phyloP scores from a whole-genome alignment of 2,888 invertebrate genomes.

The Pilophorus perplexus region DNA sequence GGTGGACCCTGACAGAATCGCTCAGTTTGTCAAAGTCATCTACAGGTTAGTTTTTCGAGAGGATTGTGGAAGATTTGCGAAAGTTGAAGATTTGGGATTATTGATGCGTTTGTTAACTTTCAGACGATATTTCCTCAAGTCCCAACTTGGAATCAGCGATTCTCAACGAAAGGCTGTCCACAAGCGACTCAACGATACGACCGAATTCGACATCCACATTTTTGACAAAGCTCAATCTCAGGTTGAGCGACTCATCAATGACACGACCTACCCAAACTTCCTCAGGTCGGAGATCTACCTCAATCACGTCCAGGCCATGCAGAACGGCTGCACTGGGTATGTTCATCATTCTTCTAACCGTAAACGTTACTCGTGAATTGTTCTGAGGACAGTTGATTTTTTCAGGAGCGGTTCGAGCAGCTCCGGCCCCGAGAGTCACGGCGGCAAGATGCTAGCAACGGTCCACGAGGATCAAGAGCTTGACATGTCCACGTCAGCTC shows the following conservation, averaged over 20 bases:
- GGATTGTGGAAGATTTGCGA: too few species aligned
- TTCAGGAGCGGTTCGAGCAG: conserved; percentile 50
- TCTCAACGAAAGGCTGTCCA: conserved; percentile 58
- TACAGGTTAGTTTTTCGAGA: conserved; percentile 61
- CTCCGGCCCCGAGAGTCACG: conserved; percentile 51
- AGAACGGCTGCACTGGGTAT: conserved; percentile 47
- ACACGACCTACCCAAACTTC: conserved; percentile 88
- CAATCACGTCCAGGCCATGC: conserved; percentile 69
- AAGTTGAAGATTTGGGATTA: too few species aligned
- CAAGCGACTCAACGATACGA: conserved; percentile 59
- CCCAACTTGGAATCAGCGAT: conserved; percentile 62
- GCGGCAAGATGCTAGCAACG: conserved; percentile 63
- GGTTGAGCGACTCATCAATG: conserved; percentile 79
- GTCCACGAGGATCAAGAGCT: conserved; percentile 80
- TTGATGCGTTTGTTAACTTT: too few species aligned
- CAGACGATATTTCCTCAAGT: conserved; percentile 49
- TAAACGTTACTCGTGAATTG: not conserved
- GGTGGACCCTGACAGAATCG: conserved; percentile 66
- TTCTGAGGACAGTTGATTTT: not conserved
- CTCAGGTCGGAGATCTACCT: conserved; percentile 90
- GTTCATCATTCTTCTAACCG: too few species aligned
- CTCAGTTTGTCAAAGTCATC: conserved; percentile 77
- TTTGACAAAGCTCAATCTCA: conserved; percentile 82
- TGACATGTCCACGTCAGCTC: conserved; percentile 54
- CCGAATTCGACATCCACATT: conserved; percentile 68